Evolutionary conservation across 2,113 vertebrate species (phyloP).

Genomic region (Xiphias gladius): DNA sequence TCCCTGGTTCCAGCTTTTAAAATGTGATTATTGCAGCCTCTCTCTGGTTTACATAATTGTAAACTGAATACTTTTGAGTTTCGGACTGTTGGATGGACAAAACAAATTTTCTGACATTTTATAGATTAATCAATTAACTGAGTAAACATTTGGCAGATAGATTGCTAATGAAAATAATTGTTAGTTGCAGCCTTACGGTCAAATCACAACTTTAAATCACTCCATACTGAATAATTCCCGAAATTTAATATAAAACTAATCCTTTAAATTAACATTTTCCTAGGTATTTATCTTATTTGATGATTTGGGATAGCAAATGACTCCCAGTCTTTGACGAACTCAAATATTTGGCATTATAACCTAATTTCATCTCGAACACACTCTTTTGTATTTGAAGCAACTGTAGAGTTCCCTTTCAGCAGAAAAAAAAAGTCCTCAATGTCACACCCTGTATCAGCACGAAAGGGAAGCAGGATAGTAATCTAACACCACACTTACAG

Average conservation of each 20-base stretch:
- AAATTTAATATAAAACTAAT: background rate
- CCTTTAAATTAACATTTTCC: background rate
- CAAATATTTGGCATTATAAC: background rate
- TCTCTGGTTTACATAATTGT: too few species aligned
- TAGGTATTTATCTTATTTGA: background rate
- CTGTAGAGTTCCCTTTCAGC: constrained; percentile 33
- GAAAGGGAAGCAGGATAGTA: constrained; percentile 65
- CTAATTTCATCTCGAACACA: background rate
- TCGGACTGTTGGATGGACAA: background rate
- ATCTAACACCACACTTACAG: constrained; percentile 69
- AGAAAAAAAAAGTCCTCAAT: constrained; percentile 55
- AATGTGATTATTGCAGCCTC: too few species aligned
- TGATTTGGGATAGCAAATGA: background rate
- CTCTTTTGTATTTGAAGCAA: constrained; percentile 29
- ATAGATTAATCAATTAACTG: background rate
- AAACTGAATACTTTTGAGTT: background rate
- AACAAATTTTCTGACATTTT: background rate
- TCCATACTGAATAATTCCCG: background rate
- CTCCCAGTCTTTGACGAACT: background rate
- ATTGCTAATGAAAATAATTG: background rate
- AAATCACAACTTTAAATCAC: background rate
- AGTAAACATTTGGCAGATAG: background rate
- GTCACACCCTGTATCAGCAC: constrained; percentile 66
- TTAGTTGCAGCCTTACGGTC: background rate
- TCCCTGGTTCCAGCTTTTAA: too few species aligned